Evolutionary conservation across 2,797 vertebrate genomes (phyloP).

Genomic region (Hypotaenidia philippensis): DNA sequence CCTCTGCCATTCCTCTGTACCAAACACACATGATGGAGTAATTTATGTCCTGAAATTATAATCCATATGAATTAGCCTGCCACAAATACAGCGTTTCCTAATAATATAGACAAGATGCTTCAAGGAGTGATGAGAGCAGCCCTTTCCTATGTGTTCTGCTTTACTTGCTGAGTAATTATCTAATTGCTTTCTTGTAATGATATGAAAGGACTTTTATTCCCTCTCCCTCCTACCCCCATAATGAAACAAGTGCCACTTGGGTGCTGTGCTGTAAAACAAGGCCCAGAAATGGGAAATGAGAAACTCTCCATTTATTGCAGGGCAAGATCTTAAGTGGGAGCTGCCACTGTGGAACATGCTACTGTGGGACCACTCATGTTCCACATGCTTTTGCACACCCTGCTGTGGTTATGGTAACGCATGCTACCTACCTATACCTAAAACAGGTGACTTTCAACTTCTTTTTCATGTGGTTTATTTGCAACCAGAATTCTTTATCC

Average conservation of each 20-base stretch:
- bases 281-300: neutral
- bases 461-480: neutral
- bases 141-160: constrained; percentile 29
- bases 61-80: constrained; percentile 57
- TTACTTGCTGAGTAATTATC: constrained; percentile 50
- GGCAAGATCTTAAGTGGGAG: neutral
- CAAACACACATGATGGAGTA: neutral
- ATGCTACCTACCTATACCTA: neutral
- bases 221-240: fast-evolving
- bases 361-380: neutral
- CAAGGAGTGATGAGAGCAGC: constrained; percentile 29
- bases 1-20: neutral
- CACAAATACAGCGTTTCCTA: constrained; percentile 55
- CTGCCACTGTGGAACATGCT: neutral
- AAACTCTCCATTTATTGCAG: neutral
- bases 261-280: neutral
- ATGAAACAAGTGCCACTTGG: neutral
- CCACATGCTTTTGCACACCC: fast-evolving
- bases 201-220: neutral
- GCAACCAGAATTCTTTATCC: neutral
- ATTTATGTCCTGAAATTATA: constrained; percentile 63
- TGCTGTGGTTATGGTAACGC: neutral
- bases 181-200: neutral
- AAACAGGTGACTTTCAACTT: neutral
- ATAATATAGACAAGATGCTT: constrained; percentile 60